Conservation (phyloP, 64 coral and sea anemone genomes). For the Catalaphyllia jardinei region DNA sequence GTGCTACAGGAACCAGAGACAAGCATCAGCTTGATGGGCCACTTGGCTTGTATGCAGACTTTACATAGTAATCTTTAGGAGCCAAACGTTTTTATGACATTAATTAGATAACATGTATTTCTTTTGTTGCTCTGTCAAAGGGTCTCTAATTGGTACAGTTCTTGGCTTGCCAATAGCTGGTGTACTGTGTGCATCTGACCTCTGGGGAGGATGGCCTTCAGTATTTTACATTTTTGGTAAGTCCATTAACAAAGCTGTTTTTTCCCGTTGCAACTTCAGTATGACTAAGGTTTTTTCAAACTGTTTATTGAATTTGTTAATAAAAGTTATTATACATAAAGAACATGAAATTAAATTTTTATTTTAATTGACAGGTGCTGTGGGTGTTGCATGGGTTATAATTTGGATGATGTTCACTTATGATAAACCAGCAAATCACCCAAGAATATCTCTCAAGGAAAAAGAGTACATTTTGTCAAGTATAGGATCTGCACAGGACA, state of each 20-base stretch:
- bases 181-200: constrained; percentile 50
- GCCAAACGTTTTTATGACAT: too few relatives aligned
- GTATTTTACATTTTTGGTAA: constrained; percentile 96
- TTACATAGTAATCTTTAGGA: too few relatives aligned
- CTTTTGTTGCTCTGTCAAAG: background rate
- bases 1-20: too few relatives aligned
- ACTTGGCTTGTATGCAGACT: too few relatives aligned
- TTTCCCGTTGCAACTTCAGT: too few relatives aligned
- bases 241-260: background rate
- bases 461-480: constrained; percentile 75
- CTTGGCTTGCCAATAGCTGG: constrained; percentile 78
- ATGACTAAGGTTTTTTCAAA: too few relatives aligned
- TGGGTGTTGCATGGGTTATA: constrained; percentile 82
- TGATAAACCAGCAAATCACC: constrained; percentile 80
- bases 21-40: too few relatives aligned
- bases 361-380: constrained; percentile 52
- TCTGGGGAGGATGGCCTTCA: constrained; percentile 92
- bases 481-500: constrained; percentile 81
- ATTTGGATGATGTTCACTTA: constrained; percentile 72
- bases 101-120: too few relatives aligned
- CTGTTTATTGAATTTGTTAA: too few relatives aligned
- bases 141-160: constrained; percentile 76
- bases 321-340: too few relatives aligned
- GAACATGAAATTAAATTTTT: background rate
- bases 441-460: constrained; percentile 80